Percentiles rank a stretch among this genome's conserved stretches.
Conservation (phyloP, 1,140 invertebrate species). For the Bicyclus anynana region DNA sequence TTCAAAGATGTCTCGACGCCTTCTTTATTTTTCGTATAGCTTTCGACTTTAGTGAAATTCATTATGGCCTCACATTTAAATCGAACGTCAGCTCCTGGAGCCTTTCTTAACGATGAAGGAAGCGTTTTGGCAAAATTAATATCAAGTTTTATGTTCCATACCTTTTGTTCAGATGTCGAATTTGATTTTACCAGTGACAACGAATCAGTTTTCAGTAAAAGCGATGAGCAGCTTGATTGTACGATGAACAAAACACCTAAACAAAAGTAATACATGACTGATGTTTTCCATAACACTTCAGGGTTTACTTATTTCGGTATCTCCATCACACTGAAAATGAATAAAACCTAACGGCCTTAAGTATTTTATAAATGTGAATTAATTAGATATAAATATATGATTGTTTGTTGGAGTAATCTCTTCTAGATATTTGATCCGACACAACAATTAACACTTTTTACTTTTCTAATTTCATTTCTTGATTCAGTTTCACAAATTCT, state of each 20-base stretch:
- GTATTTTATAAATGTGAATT: too few relatives aligned
- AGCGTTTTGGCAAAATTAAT: constrained; percentile 65
- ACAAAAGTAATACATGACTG: constrained; percentile 63
- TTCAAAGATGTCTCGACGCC: constrained; percentile 52
- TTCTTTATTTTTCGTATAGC: constrained; percentile 62
- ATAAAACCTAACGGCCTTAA: neutral
- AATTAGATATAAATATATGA: too few relatives aligned
- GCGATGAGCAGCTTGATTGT: constrained; percentile 39
- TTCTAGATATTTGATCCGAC: too few relatives aligned
- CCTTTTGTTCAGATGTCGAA: constrained; percentile 55
- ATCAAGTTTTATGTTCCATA: constrained; percentile 69
- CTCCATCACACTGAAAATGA: constrained; percentile 10
- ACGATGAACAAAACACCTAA: constrained; percentile 56
- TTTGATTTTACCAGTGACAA: constrained; percentile 48
- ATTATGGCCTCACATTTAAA: constrained; percentile 66
- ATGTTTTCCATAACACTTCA: constrained; percentile 58
- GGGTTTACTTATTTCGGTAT: neutral
- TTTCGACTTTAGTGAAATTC: constrained; percentile 67
- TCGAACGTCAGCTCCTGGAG: constrained; percentile 40
- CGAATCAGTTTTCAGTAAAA: constrained; percentile 45
- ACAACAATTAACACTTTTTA: too few relatives aligned
- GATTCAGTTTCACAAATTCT: too few relatives aligned
- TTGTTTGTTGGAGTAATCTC: too few relatives aligned
- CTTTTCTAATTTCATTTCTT: too few relatives aligned
- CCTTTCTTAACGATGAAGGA: constrained; percentile 43